Conservation (phyloP, 2,888 invertebrate species). For the Muscina levida region DNA sequence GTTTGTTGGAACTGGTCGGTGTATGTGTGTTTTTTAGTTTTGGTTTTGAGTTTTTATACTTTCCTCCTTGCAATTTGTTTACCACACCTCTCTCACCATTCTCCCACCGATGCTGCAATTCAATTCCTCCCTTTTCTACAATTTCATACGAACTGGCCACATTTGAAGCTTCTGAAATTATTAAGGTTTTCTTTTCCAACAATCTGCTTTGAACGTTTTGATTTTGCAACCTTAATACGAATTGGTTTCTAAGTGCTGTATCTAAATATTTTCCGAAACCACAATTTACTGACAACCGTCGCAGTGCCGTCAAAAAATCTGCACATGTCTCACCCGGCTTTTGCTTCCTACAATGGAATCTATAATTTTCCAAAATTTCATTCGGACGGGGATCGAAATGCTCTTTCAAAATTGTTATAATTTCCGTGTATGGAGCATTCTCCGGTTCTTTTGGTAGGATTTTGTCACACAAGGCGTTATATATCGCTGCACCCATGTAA, state of each 20-base stretch:
- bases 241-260: conserved; percentile 48
- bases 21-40: neutral
- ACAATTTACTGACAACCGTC: neutral
- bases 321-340: neutral
- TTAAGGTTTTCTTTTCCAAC: conserved; percentile 50
- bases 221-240: conserved; percentile 55
- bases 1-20: neutral
- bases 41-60: neutral
- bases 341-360: conserved; percentile 35
- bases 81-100: conserved; percentile 14
- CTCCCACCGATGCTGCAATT: conserved; percentile 42
- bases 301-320: conserved; percentile 8
- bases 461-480: too few relatives aligned
- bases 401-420: too few relatives aligned
- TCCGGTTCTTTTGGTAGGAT: too few relatives aligned
- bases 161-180: conserved; percentile 41
- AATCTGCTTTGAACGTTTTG: conserved; percentile 55
- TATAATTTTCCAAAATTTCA: conserved; percentile 37
- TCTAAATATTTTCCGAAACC: conserved; percentile 6
- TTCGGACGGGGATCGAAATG: neutral
- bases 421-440: too few relatives aligned
- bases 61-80: conserved; percentile 36
- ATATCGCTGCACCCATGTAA: too few relatives aligned
- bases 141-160: conserved; percentile 51
- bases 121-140: conserved; percentile 56